Base-by-base conservation (phyloP, 1,140 invertebrate genomes). In the Calephelis nemesis region DNA sequence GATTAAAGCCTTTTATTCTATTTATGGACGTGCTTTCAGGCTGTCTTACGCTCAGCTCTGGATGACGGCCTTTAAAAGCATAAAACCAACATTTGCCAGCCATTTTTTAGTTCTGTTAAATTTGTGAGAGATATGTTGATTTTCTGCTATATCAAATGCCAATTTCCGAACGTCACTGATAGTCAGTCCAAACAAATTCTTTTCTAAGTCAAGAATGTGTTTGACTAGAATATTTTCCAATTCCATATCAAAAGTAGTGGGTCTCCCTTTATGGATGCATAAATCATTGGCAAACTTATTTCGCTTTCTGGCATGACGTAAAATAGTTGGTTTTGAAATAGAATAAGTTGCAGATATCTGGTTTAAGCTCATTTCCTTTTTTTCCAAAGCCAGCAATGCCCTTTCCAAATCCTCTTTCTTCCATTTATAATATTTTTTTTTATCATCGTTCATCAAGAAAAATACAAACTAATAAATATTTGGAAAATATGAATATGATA, bases 81-180 rank as follows among this genome's bases (percentile, higher is more conserved):
- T 81, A 77, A 60, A 70, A 75, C 71, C 76, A 78, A 48, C 52
- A 65, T 63, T 77, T 77, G 47, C 75, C 73, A 11, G 75, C 75
- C 54, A 74, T 70, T 62, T 62, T 65, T 73, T 79, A 69, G 77
- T 68, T 68, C 58, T 75, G 62, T 79, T 82, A 75, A 82, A 84
- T 49, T 64, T 68, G 69, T 83, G 65, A 13, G 68, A 11, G 7
- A 82, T 68, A 62, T 78, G 52, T 60, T 68, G 30, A 30, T 30
- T 79, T 73, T 80, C 75, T n/a, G 77, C 76, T 11, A 83, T 49
- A 49, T 85, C 42, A 74, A 77, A 83, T 63, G 76, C 78, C 11
- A 82, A 65, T 54, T 71, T 71, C 62, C 74, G 48, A 52, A 52
- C 47, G 10, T 50, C 54, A 62, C 9, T 42, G 12, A 48, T 11